Conservation (phyloP, 2,888 invertebrate genomes). For the Notodromas monacha region DNA sequence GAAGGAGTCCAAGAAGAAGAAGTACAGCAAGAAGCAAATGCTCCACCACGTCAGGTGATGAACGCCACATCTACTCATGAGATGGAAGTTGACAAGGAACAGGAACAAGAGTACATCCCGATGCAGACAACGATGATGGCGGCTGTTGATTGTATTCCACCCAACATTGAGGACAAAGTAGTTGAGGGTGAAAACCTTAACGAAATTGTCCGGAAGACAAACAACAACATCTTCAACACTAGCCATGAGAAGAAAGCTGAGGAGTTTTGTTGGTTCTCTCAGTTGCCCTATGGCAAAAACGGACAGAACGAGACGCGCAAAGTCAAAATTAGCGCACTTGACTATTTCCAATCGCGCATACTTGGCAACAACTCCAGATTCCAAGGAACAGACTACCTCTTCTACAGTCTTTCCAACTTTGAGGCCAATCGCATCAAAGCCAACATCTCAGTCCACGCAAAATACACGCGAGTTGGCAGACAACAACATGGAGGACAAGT, state of each 20-base stretch:
- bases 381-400: slow-evolving; percentile 8
- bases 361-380: slow-evolving; percentile 8
- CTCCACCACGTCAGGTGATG: too few relatives aligned
- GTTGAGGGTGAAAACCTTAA: too few relatives aligned
- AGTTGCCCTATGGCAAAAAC: slow-evolving; percentile 8
- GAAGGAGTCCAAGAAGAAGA: too few relatives aligned
- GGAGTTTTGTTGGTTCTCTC: slow-evolving; percentile 5
- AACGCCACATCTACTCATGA: too few relatives aligned
- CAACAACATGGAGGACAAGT: slow-evolving; percentile 7
- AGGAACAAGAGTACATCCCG: too few relatives aligned
- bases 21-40: too few relatives aligned
- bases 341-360: slow-evolving; percentile 9
- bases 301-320: slow-evolving; percentile 7
- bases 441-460: neutral
- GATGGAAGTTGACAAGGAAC: too few relatives aligned
- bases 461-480: neutral
- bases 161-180: too few relatives aligned
- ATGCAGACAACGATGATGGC: too few relatives aligned
- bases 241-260: slow-evolving; percentile 7
- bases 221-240: slow-evolving; percentile 8
- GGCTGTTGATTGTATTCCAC: too few relatives aligned
- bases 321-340: slow-evolving; percentile 8
- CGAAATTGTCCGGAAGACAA: slow-evolving; percentile 8
- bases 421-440: slow-evolving; percentile 5
- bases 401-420: slow-evolving; percentile 1